Conservation (phyloP, 37 sponge, comb jelly and placozoan species). For the Aplysina aerophoba region DNA sequence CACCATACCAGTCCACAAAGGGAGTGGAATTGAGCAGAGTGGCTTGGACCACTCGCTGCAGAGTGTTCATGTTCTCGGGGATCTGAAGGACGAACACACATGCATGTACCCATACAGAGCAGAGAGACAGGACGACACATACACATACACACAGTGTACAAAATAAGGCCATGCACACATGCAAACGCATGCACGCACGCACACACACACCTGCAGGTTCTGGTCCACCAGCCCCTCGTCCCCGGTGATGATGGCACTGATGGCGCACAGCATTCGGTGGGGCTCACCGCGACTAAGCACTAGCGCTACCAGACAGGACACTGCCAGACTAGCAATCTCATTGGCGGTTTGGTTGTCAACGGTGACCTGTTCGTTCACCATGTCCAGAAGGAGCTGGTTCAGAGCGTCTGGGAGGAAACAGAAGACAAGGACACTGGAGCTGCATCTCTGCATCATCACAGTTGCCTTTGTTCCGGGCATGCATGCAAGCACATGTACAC, state of each 20-base stretch:
- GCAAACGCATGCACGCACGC: background rate
- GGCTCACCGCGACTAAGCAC: conserved; percentile 88
- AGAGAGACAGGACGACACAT: background rate
- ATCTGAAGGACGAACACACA: conserved; percentile 43
- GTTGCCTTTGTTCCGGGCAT: background rate
- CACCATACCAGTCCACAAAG: conserved; percentile 59
- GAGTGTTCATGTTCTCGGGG: conserved; percentile 65
- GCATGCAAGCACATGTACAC: background rate
- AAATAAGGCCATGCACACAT: background rate
- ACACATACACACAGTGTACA: background rate
- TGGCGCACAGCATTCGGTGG: conserved; percentile 72
- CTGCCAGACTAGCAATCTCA: conserved; percentile 72
- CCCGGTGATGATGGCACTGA: conserved; percentile 66
- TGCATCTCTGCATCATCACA: background rate
- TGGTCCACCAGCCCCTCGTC: conserved; percentile 25
- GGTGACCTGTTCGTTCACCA: conserved; percentile 61
- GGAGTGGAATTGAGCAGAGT: conserved; percentile 55
- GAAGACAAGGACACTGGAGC: background rate
- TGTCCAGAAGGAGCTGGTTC: conserved; percentile 79
- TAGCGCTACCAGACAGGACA: conserved; percentile 80
- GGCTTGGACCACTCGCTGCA: conserved; percentile 77
- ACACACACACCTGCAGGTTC: conserved; percentile 54
- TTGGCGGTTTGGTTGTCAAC: conserved; percentile 32
- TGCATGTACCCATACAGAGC: background rate
- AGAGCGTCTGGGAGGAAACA: conserved; percentile 61